Evolutionary conservation across 2,888 invertebrate species (phyloP).

Genomic region (Melanostoma mellinum): DNA sequence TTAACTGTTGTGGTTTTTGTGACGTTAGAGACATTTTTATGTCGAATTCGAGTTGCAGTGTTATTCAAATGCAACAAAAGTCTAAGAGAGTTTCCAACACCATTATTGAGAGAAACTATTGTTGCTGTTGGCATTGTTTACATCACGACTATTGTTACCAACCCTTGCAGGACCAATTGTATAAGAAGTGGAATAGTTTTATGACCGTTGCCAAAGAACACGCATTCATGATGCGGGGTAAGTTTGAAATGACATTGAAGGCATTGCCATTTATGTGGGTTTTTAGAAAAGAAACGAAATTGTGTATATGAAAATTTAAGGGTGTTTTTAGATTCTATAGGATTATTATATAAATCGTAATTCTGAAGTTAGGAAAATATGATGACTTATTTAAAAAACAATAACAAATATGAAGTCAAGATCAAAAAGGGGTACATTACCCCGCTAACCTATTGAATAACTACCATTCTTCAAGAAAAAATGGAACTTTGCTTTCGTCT

Average conservation of each 20-base stretch:
- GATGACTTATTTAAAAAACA: neutral
- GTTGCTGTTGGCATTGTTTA: constrained; percentile 50
- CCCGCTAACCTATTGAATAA: too few relatives aligned
- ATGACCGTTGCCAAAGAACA: constrained; percentile 35
- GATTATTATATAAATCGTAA: too few relatives aligned
- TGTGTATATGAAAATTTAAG: too few relatives aligned
- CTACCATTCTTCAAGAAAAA: too few relatives aligned
- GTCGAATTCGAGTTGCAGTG: constrained; percentile 45
- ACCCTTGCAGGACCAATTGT: constrained; percentile 27
- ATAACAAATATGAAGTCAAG: too few relatives aligned
- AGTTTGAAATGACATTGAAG: constrained; percentile 1
- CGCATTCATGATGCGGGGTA: constrained; percentile 69
- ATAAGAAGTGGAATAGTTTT: too few relatives aligned
- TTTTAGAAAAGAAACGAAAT: too few relatives aligned
- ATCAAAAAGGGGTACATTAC: too few relatives aligned
- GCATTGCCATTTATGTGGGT: neutral
- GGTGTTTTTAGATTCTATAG: too few relatives aligned
- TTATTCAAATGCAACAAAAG: constrained; percentile 50
- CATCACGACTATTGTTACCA: constrained; percentile 7
- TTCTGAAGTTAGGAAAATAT: too few relatives aligned
- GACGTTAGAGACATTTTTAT: constrained; percentile 36
- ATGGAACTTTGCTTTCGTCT: too few relatives aligned
- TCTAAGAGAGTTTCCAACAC: constrained; percentile 35
- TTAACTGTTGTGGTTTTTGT: constrained; percentile 24
- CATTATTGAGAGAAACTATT: constrained; percentile 27